These are phyloP conservation scores for Plecturocebus donacophilus DNA, from an alignment of 2,113 vertebrate genomes.

Conservation along the genomic window DNA sequence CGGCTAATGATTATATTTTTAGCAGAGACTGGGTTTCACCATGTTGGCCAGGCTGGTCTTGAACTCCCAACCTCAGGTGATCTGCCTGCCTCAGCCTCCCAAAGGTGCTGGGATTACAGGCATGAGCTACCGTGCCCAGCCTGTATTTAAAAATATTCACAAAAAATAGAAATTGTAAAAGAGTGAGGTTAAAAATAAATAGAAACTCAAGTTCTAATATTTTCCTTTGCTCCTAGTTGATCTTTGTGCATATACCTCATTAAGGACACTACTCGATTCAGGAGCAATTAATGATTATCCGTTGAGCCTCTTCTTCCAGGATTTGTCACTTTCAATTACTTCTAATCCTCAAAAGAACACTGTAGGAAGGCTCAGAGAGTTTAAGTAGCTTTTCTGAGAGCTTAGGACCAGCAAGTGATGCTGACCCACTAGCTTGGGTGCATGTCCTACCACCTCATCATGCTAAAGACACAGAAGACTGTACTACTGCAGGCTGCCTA, in stretches of 20 bases:
- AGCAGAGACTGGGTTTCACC: too few relatives aligned
- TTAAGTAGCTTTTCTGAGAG: not conserved
- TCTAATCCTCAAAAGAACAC: not conserved
- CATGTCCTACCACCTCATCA: too few relatives aligned
- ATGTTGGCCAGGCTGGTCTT: too few relatives aligned
- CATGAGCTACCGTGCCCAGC: not conserved
- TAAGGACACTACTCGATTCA: not conserved
- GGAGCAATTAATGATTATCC: not conserved
- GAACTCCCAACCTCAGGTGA: too few relatives aligned
- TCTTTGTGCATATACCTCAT: not conserved
- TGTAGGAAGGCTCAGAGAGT: not conserved
- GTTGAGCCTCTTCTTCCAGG: not conserved
- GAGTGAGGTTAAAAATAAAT: constrained; percentile 3
- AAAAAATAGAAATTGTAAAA: not conserved
- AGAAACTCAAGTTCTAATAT: not conserved
- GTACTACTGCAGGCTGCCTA: not conserved
- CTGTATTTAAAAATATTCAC: not conserved
- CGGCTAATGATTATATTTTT: too few relatives aligned
- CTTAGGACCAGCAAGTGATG: not conserved
- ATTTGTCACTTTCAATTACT: not conserved
- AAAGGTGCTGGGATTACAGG: too few relatives aligned
- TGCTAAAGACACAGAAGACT: not conserved
- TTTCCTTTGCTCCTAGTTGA: not conserved
- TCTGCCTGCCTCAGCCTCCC: too few relatives aligned
- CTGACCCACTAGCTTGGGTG: not conserved